Base-by-base conservation (phyloP, 2,888 invertebrate genomes). In the Diachrysia chrysitis region DNA sequence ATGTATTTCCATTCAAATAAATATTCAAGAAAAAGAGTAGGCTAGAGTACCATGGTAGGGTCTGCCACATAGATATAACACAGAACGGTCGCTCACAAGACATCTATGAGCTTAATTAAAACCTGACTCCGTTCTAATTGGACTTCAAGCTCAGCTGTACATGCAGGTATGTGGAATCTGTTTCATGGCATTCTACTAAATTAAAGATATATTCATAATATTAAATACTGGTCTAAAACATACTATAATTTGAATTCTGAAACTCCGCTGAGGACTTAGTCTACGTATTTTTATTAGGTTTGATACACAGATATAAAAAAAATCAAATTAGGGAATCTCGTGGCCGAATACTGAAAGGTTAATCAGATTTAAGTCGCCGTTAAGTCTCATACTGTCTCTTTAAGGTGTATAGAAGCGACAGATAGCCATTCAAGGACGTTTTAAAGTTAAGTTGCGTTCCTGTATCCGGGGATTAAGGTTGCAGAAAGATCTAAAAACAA, bases 101-200 rank as follows among this genome's bases (percentile, higher is more conserved):
- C 79, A 78, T 71, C 75, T 73, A 71, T 65, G 66, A 54, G 63
- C 56, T 81, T 78, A 78, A 78, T 81, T 78, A 81, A 74, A 73
- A 73, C 53, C 66, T 51, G 66, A 54, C 62, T 58, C 14, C 35
- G 29, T 16, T 53, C 17, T 73, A 81, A 78, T 71, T 81, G 68
- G 60, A 81, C 60, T 59, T 32, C 63, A 59, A 65, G 19, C 58
- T 48, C 58, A 25, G 21, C 32, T 54, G 46, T 58, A n/a, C n/a
- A 42, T 7, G 19, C 19, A 48, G 19, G 7, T 2, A 19, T 48
- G 12, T 48, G 21, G 48, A 51, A 10, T 10, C 48, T 2, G 48
- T 10, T 21, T 21, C 48, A 21, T 21, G 48, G 21, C 21, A 51
- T 19, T 21, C 21, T 16, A n/a, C 42, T 5, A 5, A n/a, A 42